Evolutionary conservation across 2,113 vertebrate genomes (phyloP).

Genomic region (Actinemys pallida): DNA sequence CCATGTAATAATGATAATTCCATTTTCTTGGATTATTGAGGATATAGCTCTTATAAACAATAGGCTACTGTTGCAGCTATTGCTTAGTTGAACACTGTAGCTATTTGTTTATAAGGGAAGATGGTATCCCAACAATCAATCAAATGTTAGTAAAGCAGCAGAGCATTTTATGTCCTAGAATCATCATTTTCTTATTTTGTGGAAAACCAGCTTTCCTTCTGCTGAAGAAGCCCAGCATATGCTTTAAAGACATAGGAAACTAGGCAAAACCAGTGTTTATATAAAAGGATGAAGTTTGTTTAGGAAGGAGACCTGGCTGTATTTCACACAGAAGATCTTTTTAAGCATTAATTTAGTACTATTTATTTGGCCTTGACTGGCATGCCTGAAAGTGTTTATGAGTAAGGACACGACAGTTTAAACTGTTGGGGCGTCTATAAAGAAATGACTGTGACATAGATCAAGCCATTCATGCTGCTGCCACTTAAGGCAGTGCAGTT

Average conservation of each 20-base stretch:
- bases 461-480: slow-evolving; percentile 19
- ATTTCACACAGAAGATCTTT: not conserved
- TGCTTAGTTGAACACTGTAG: not conserved
- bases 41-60: accelerated
- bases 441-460: not conserved
- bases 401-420: not conserved
- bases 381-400: not conserved
- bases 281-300: not conserved
- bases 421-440: not conserved
- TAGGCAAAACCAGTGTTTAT: not conserved
- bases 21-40: not conserved
- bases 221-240: not conserved
- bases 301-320: not conserved
- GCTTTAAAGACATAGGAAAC: not conserved
- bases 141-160: not conserved
- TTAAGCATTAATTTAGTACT: not conserved
- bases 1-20: not conserved
- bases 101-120: not conserved
- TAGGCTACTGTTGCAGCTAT: accelerated
- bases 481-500: not conserved
- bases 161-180: not conserved
- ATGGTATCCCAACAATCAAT: not conserved
- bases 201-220: not conserved
- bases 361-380: slow-evolving; percentile 12
- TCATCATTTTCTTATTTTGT: not conserved